phyloP scores from a whole-genome alignment of 1,140 invertebrate species.

The Drosophila sproati region DNA sequence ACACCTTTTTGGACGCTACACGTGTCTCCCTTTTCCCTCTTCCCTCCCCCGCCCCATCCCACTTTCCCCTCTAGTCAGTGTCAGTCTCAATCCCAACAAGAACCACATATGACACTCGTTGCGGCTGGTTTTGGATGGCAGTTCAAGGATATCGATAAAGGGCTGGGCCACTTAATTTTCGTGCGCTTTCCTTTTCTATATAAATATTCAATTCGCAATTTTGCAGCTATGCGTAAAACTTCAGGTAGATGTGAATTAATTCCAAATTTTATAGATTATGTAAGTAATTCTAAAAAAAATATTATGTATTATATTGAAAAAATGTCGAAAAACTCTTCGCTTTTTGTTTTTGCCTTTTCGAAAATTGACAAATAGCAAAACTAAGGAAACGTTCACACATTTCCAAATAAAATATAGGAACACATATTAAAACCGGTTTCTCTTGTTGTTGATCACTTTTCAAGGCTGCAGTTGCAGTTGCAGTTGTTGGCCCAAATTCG shows the following conservation, averaged over 20 bases:
- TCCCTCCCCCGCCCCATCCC: slow-evolving; percentile 31
- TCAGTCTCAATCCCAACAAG: not conserved
- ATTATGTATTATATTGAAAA: too few species aligned
- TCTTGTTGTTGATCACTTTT: slow-evolving; percentile 10
- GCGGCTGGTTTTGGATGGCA: slow-evolving; percentile 45
- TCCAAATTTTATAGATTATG: too few species aligned
- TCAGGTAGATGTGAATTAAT: too few species aligned
- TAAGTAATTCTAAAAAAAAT: not conserved
- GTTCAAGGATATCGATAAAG: slow-evolving; percentile 73
- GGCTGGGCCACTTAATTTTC: slow-evolving; percentile 64
- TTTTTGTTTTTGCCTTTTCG: too few species aligned
- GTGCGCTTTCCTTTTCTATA: slow-evolving; percentile 12
- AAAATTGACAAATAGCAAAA: slow-evolving; percentile 14
- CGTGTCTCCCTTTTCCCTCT: not conserved
- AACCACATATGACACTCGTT: slow-evolving; percentile 68
- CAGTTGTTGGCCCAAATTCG: slow-evolving; percentile 23
- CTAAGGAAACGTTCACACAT: slow-evolving; percentile 20
- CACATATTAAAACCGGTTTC: slow-evolving; percentile 4
- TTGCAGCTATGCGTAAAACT: slow-evolving; percentile 56
- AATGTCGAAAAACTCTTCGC: too few species aligned
- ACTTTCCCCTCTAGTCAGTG: too few species aligned
- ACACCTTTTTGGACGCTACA: slow-evolving; percentile 56
- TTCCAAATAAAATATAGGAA: not conserved
- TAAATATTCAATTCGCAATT: not conserved
- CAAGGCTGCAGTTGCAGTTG: slow-evolving; percentile 16